Evolutionary conservation across 2,797 vertebrate genomes (phyloP), one percentile per base, ranked within the genome.

Genomic region (Darevskia mixta): DNA sequence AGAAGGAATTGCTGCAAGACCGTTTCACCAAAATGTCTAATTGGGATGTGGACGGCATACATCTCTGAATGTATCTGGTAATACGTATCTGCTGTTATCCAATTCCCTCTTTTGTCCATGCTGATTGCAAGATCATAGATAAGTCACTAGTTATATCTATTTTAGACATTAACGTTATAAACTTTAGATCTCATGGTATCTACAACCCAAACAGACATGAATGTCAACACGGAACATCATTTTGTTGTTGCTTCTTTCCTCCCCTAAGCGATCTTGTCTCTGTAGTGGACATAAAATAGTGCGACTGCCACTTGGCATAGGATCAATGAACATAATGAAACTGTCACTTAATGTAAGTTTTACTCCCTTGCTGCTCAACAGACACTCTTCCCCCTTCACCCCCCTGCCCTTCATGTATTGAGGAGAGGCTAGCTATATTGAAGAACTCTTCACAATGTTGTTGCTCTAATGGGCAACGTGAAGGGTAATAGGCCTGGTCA

Each of bases 281-380:
- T 45, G 10, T 69, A 82, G 72, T 90, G 61, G 77, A 69, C 86
- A 76, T 87, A 88, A 80, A 90, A 20, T 76, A 82, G 64, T 87
- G 61, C 64, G 82, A 71, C n/a, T 90, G 35, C n/a, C 83, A 85
- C 35, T 85, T 82, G 72, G 67, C 73, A 82, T 82, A 82, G 72
- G 64, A 82, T 85, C 85, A 79, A 86, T 86, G 72, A 86, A 85
- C 67, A 89, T 86, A 89, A 82, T 86, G 77, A 82, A 82, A 86
- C 73, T 86, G 73, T 89, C 79, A 89, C 85, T 76, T 89, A 86
- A 82, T 72, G 25, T 79, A 86, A 72, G 80, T 77, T 83, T 86
- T 83, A 80, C 67, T 83, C 29, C n/a, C 67, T 61, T 79, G 64
- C 73, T 83, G 20, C 78, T n/a, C 61, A 77, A 66, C 27, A 75